Percentiles rank a stretch among this genome's conserved stretches.
Conservation (phyloP, 2,113 vertebrate species). For the Manacus vitellinus region DNA sequence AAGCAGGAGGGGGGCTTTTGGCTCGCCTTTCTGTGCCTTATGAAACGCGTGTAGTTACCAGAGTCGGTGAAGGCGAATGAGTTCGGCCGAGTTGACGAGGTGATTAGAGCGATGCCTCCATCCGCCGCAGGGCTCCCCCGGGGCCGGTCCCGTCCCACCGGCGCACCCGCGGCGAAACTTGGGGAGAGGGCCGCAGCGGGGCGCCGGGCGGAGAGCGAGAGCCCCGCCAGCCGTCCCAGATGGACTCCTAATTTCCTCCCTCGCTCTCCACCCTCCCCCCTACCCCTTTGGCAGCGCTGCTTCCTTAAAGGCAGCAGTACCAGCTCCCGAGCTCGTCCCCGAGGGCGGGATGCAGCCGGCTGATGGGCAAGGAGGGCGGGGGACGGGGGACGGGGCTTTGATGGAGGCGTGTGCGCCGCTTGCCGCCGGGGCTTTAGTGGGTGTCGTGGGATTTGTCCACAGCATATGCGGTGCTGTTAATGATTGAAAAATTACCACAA, state of each 20-base stretch:
- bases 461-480: conserved; percentile 94
- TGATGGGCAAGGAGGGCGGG: background rate
- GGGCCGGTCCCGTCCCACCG: conserved; percentile 56
- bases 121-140: conserved; percentile 54
- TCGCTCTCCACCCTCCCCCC: background rate
- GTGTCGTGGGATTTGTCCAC: conserved; percentile 81
- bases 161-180: background rate
- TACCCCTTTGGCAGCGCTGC: background rate
- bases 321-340: background rate
- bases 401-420: conserved; percentile 56
- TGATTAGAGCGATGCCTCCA: conserved; percentile 60
- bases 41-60: background rate
- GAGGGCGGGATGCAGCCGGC: background rate
- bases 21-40: background rate
- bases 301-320: background rate
- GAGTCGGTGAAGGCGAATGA: background rate
- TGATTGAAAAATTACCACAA: conserved; percentile 92
- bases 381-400: conserved; percentile 51
- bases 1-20: conserved; percentile 1
- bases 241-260: conserved; percentile 62
- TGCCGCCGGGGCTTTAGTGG: conserved; percentile 70
- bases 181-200: no score
- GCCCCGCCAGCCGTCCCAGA: conserved; percentile 48
- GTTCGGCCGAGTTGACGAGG: background rate
- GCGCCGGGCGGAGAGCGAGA: background rate